A percentile compares a stretch with the other conserved stretches of the same genome.
These are phyloP conservation scores for Meteorus sp. DNA, from an alignment of 1,140 invertebrate genomes.

Conservation along the genomic window DNA sequence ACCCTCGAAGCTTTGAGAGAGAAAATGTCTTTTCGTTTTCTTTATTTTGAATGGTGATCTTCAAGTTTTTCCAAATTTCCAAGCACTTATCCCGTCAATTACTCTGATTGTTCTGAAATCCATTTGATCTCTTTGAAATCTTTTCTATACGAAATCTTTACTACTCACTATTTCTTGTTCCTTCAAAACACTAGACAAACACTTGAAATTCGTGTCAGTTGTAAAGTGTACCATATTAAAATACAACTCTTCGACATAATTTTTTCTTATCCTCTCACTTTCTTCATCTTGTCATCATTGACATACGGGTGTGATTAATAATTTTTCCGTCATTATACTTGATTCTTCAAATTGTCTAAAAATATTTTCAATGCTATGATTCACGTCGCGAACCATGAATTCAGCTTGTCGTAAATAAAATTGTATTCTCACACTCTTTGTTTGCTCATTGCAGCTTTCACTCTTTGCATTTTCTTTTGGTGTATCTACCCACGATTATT, in stretches of 20 bases:
- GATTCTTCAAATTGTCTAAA: slow-evolving; percentile 45
- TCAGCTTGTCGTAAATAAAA: slow-evolving; percentile 6
- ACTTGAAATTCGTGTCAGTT: slow-evolving; percentile 31
- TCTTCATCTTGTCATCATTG: slow-evolving; percentile 6
- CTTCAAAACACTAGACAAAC: slow-evolving; percentile 15
- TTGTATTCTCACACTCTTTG: slow-evolving; percentile 1
- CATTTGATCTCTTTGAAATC: too few species aligned
- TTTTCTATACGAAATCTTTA: too few species aligned
- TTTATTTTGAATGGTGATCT: neutral
- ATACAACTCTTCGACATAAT: slow-evolving; percentile 40
- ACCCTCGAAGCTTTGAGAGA: slow-evolving; percentile 1
- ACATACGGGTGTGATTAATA: slow-evolving; percentile 14
- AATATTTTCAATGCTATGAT: slow-evolving; percentile 44
- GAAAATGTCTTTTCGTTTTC: neutral
- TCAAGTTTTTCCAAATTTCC: too few species aligned
- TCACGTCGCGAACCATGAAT: neutral
- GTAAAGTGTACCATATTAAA: slow-evolving; percentile 47
- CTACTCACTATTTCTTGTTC: too few species aligned
- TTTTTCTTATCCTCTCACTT: slow-evolving; percentile 25
- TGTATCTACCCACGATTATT: too few species aligned
- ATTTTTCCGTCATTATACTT: slow-evolving; percentile 12
- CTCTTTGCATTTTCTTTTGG: too few species aligned
- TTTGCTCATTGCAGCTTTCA: neutral
- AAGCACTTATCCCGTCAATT: too few species aligned
- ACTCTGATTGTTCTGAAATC: too few species aligned